phyloP scores from a whole-genome alignment of 2,888 invertebrate genomes.

The Plagodis pulveraria region DNA sequence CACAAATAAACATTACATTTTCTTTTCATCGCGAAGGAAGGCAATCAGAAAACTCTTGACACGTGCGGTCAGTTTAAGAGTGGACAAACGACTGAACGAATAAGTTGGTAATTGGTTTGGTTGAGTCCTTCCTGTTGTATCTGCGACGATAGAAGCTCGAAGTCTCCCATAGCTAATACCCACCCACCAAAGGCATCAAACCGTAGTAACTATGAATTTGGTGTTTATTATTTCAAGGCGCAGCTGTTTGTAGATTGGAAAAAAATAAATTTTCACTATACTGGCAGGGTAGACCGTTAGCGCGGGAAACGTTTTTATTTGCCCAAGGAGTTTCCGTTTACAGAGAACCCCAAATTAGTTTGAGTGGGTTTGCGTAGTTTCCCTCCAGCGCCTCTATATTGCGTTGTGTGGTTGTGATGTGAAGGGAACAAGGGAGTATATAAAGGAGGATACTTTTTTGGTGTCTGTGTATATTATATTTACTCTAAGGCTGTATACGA shows the following conservation, averaged over 20 bases:
- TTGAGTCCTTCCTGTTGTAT: too few relatives aligned
- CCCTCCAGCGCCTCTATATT: constrained; percentile 1
- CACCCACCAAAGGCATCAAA: neutral
- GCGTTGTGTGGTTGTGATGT: too few relatives aligned
- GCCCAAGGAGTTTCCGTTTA: constrained; percentile 23
- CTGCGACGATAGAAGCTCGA: too few relatives aligned
- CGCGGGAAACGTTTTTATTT: constrained; percentile 29
- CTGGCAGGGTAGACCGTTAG: constrained; percentile 29
- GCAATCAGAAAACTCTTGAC: constrained; percentile 40
- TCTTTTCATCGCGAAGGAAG: constrained; percentile 22
- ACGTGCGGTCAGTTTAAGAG: constrained; percentile 51
- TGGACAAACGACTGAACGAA: constrained; percentile 54
- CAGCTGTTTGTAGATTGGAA: constrained; percentile 40
- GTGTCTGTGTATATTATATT: too few relatives aligned
- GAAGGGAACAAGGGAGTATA: too few relatives aligned
- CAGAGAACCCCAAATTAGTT: constrained; percentile 21
- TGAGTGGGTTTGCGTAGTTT: constrained; percentile 10
- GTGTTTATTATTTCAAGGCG: constrained; percentile 21
- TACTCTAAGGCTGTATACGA: too few relatives aligned
- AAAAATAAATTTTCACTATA: constrained; percentile 38
- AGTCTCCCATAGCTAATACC: neutral
- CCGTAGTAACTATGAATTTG: neutral
- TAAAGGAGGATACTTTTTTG: too few relatives aligned
- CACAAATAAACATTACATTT: constrained; percentile 26
- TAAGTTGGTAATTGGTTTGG: too few relatives aligned